Base-by-base conservation (phyloP, 2,797 vertebrate genomes). In the Platyrinchus mystaceus region DNA sequence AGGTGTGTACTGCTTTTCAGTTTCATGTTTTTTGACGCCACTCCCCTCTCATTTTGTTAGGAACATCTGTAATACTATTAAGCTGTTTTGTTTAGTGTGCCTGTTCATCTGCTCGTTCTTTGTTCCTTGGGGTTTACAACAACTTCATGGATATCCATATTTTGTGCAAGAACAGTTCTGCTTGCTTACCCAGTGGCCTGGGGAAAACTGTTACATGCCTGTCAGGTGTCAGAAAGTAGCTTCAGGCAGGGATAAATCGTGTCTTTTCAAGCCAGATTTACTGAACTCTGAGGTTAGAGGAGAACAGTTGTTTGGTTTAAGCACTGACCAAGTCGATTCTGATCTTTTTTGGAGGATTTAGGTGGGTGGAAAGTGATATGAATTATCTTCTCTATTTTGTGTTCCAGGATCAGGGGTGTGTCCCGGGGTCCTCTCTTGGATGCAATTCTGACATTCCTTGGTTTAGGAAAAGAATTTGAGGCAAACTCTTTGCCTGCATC, bases 1-100 rank as follows among this genome's bases (percentile, higher is more conserved):
- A 99, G 99, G 99, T 99, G 99, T 99, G 99, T 99, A 99, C 99
- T 98, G 98, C 97, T 98, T 97, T 98, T 98, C 96, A 97, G 98
- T 98, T 98, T 97, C 98, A 93, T 96, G 94, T 98, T 97, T 88
- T 78, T 95, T 90, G 98, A 96, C 97, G 96, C 98, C 92, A 90
- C 97, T 96, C 97, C 95, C 98, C 97, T 96, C 97, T 97, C 98
- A 98, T 98, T 97, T 97, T 50, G 94, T 95, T 94, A 97, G 97
- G 96, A 97, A 90, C 94, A 94, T 97, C 43, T 96, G 97, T 97
- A 94, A 92, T 74, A 84, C 50, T 96, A 10, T 92, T 22, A 87
- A 88, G 90, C 74, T 69, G 89, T 96, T 97, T 36, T 75, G 94
- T 95, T 97, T 49, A 59, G 76, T 91, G 80, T 98, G 97, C 97